Conservation (phyloP, 1,140 invertebrate species). For the Acyrthosiphon pisum region DNA sequence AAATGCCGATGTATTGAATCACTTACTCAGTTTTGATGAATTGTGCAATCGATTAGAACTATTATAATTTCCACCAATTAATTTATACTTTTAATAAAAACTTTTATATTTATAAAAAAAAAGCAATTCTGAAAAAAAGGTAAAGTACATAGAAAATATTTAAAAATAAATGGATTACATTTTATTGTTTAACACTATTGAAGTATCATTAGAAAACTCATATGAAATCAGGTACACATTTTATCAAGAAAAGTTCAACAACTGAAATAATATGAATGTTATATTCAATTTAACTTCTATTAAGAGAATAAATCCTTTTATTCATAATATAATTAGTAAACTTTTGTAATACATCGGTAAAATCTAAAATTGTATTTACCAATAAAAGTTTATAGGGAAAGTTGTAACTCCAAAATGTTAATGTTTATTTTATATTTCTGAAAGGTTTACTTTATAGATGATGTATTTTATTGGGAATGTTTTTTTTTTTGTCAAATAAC, state of each 20-base stretch:
- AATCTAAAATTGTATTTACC: neutral
- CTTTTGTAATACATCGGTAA: neutral
- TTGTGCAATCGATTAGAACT: too few species aligned
- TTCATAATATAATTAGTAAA: neutral
- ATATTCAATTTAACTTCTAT: neutral
- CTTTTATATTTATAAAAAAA: too few species aligned
- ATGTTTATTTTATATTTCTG: neutral
- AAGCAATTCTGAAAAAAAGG: neutral
- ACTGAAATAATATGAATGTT: neutral
- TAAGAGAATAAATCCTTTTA: neutral
- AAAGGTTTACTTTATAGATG: neutral
- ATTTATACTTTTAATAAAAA: too few species aligned
- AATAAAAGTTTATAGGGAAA: neutral
- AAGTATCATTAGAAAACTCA: neutral
- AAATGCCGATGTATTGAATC: too few species aligned
- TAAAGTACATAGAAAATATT: neutral
- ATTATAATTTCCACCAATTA: too few species aligned
- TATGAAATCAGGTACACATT: neutral
- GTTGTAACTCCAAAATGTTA: neutral
- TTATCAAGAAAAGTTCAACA: neutral
- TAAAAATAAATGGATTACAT: too few species aligned
- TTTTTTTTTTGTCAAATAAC: neutral
- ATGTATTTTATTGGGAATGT: neutral
- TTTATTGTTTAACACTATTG: neutral
- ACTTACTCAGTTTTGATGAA: too few species aligned